A percentile compares a stretch with the other conserved stretches of the same genome.
phyloP scores from a whole-genome alignment of 2,113 vertebrate species.

The Suricata suricatta region DNA sequence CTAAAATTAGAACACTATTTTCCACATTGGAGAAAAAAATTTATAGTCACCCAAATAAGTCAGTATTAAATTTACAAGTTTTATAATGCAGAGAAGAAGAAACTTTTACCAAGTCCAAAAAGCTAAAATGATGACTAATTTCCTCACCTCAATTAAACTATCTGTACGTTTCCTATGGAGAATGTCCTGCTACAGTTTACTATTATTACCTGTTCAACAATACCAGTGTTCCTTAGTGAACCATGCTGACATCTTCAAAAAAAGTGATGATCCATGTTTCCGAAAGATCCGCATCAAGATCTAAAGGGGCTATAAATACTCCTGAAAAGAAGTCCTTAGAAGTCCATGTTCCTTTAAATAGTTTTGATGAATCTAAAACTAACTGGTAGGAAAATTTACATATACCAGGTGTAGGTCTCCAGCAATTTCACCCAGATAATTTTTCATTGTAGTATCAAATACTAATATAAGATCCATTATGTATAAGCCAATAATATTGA shows the following conservation, averaged over 20 bases:
- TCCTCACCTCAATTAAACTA: background rate
- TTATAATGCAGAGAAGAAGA: background rate
- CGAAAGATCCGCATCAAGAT: background rate
- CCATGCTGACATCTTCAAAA: background rate
- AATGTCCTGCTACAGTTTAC: background rate
- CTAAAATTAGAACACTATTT: background rate
- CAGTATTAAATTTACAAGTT: background rate
- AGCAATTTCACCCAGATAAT: background rate
- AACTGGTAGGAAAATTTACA: background rate
- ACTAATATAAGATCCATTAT: background rate
- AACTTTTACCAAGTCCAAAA: background rate
- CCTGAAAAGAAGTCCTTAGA: background rate
- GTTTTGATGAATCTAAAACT: conserved; percentile 3
- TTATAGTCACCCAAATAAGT: background rate
- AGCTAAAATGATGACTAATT: background rate
- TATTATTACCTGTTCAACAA: background rate
- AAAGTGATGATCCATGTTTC: background rate
- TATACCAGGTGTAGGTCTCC: background rate
- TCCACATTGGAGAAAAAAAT: background rate
- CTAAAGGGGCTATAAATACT: background rate
- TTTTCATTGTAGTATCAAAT: background rate
- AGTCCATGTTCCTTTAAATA: background rate
- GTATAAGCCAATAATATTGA: background rate
- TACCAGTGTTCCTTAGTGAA: background rate
- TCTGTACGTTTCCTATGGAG: background rate